phyloP scores from a whole-genome alignment of 2,113 vertebrate genomes.

The Podocnemis expansa region DNA sequence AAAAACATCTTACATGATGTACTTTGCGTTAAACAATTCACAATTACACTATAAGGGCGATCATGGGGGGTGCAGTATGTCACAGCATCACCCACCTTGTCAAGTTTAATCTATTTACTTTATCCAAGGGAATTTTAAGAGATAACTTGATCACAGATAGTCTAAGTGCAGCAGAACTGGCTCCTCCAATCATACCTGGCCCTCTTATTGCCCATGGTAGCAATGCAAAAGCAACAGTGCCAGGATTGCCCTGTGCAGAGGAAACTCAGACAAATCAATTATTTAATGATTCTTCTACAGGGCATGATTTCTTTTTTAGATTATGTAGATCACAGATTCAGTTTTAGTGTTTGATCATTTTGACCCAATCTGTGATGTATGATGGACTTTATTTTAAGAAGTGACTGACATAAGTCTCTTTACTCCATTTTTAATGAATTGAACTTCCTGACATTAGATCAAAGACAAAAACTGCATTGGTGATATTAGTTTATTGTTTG shows the following conservation, averaged over 20 bases:
- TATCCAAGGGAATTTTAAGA: background rate
- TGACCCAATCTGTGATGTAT: background rate
- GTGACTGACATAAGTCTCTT: background rate
- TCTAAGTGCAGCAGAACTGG: background rate
- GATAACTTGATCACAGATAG: background rate
- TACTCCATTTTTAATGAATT: background rate
- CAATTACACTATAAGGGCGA: too few species aligned
- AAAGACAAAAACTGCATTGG: conserved; percentile 13
- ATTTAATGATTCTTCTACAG: background rate
- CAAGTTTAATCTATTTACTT: background rate
- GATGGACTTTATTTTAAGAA: background rate
- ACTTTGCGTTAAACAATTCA: too few species aligned
- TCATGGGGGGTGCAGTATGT: too few species aligned
- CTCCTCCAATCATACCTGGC: background rate
- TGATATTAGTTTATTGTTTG: background rate
- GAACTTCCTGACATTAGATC: background rate
- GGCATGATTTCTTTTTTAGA: background rate
- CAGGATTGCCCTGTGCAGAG: background rate
- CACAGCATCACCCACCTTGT: too few species aligned
- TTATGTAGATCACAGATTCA: background rate
- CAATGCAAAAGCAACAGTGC: background rate
- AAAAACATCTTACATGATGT: too few species aligned
- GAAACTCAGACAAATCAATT: background rate
- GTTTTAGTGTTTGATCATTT: background rate
- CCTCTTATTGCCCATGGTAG: background rate